phyloP scores from a whole-genome alignment of 2,888 invertebrate species.

The Dasypolia templi region DNA sequence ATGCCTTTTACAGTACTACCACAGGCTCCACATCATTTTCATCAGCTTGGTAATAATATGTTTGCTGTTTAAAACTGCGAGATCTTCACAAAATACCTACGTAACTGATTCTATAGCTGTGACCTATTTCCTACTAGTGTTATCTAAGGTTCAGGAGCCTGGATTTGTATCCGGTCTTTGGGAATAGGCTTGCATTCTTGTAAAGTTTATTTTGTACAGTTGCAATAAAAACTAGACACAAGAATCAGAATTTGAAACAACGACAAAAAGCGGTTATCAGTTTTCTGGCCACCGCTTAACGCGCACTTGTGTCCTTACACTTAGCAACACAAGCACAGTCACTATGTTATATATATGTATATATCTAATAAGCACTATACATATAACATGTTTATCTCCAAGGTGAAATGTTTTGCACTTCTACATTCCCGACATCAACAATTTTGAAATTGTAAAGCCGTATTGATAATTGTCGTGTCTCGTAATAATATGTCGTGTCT shows the following conservation, averaged over 20 bases:
- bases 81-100: neutral
- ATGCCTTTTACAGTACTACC: neutral
- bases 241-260: neutral
- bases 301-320: neutral
- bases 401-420: neutral
- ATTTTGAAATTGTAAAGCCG: neutral
- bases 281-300: neutral
- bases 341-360: neutral
- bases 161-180: neutral
- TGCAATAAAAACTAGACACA: neutral
- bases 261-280: neutral
- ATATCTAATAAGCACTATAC: neutral
- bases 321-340: neutral
- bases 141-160: neutral
- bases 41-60: neutral
- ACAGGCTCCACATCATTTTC: neutral
- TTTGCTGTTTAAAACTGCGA: too few species aligned
- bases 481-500: too few species aligned
- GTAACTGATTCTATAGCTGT: neutral
- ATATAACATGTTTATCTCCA: neutral
- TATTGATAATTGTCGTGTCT: neutral
- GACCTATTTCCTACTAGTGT: neutral
- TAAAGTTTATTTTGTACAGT: neutral
- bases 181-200: neutral
- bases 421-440: conserved; percentile 5